These are phyloP conservation scores for Pyrrhia umbra DNA, from an alignment of 2,888 invertebrate species.

Conservation along the genomic window DNA sequence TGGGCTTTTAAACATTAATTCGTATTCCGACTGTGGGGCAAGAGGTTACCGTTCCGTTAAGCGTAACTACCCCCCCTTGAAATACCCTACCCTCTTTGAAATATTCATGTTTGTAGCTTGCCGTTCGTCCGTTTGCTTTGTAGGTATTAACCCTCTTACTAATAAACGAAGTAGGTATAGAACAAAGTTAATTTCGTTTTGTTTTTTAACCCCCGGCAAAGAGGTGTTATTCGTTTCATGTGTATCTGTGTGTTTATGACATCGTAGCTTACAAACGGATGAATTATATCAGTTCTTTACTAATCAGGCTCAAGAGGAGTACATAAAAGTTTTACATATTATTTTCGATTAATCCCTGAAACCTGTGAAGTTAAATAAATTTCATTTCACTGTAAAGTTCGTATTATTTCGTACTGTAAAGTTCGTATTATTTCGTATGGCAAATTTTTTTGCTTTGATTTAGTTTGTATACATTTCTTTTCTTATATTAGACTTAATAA, in stretches of 20 bases:
- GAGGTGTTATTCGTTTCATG: no score
- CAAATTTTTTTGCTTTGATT: neutral
- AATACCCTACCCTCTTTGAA: conserved; percentile 54
- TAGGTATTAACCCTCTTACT: neutral
- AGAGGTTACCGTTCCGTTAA: conserved; percentile 26
- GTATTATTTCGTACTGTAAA: neutral
- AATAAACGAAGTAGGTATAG: no score
- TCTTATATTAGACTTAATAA: neutral
- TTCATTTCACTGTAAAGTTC: neutral
- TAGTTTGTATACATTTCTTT: neutral
- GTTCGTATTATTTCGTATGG: no score
- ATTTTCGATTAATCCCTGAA: no score
- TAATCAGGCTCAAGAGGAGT: no score
- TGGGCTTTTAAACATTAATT: conserved; percentile 52
- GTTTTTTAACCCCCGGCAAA: no score
- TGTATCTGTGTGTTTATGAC: no score
- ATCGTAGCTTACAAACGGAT: no score
- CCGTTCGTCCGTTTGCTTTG: neutral
- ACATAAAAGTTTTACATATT: no score
- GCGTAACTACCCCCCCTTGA: conserved; percentile 50
- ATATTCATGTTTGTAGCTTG: conserved; percentile 45
- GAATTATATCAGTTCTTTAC: no score
- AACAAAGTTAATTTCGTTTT: no score
- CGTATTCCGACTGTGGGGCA: conserved; percentile 39
- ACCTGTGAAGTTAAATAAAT: neutral